Conservation (phyloP, 2,113 vertebrate species). For the Macrotus californicus region DNA sequence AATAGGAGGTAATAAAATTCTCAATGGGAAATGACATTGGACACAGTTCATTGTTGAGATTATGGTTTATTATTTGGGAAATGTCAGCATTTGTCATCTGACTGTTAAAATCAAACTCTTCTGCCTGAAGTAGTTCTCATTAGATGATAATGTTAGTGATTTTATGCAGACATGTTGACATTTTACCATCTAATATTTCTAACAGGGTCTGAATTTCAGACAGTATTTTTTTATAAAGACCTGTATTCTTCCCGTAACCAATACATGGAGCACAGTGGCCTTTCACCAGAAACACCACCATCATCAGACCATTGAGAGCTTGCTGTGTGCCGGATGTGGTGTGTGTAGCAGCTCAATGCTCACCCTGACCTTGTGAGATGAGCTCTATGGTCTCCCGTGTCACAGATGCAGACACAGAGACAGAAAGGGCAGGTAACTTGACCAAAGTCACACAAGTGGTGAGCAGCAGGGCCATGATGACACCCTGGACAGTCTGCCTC, state of each 20-base stretch:
- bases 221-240: not conserved
- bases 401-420: not conserved
- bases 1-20: not conserved
- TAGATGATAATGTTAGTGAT: not conserved
- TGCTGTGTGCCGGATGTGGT: not conserved
- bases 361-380: not conserved
- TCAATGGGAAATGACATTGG: not conserved
- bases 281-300: not conserved
- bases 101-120: slow-evolving; percentile 5
- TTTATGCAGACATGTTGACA: not conserved
- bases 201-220: not conserved
- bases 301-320: not conserved
- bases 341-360: not conserved
- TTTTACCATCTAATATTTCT: not conserved
- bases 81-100: not conserved
- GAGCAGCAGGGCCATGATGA: not conserved
- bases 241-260: not conserved
- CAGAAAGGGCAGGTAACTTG: not conserved
- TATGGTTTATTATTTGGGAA: slow-evolving; percentile 1
- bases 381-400: not conserved
- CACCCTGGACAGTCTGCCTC: not conserved
- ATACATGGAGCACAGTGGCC: not conserved
- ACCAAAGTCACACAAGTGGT: not conserved
- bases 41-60: not conserved
- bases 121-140: not conserved